phyloP scores from a whole-genome alignment of 2,113 vertebrate genomes.

The Callaeas wilsoni region DNA sequence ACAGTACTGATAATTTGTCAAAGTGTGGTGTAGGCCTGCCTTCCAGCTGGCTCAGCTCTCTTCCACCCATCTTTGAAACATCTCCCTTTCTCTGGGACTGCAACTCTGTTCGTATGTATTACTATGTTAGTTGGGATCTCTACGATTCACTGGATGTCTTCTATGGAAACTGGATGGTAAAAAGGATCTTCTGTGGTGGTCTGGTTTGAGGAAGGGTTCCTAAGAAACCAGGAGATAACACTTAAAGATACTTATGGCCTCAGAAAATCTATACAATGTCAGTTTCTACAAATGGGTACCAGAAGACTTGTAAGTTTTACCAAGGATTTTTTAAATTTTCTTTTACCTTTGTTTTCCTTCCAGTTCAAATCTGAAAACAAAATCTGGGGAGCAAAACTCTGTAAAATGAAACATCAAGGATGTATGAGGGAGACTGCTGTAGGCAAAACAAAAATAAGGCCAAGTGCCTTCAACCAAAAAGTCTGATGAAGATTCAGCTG shows the following conservation, averaged over 20 bases:
- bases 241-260: background rate
- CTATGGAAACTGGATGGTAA: background rate
- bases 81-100: background rate
- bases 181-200: background rate
- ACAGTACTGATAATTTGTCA: background rate
- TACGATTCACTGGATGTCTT: background rate
- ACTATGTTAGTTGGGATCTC: background rate
- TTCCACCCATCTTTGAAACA: background rate
- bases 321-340: background rate
- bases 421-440: background rate
- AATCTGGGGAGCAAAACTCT: background rate
- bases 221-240: background rate
- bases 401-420: background rate
- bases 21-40: background rate
- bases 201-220: background rate
- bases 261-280: background rate
- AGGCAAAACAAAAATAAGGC: background rate
- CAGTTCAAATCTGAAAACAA: background rate
- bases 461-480: background rate
- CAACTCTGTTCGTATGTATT: background rate
- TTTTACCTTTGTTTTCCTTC: background rate
- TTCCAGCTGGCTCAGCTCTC: background rate
- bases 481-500: background rate
- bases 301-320: background rate
- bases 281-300: background rate